These are phyloP conservation scores for Melanotus villosus DNA, from an alignment of 2,888 invertebrate genomes.

Conservation along the genomic window DNA sequence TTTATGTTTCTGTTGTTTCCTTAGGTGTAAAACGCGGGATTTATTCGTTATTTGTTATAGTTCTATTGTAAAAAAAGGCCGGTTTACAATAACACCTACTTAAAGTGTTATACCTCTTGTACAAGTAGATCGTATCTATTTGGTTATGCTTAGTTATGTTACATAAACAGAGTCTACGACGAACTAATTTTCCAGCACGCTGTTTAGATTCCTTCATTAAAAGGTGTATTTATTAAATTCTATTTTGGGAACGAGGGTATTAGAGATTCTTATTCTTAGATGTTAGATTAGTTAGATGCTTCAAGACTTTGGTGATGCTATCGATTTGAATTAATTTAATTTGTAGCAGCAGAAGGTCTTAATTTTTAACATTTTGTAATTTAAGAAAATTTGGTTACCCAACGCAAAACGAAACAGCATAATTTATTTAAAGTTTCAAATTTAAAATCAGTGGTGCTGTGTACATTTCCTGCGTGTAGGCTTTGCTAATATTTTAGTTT, in stretches of 20 bases:
- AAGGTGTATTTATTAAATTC: neutral
- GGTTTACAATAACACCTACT: conserved; percentile 16
- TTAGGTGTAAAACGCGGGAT: conserved; percentile 8
- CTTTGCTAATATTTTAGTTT: too few relatives aligned
- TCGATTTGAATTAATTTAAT: too few relatives aligned
- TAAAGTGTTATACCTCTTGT: neutral
- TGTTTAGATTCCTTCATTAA: neutral
- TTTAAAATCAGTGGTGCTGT: too few relatives aligned
- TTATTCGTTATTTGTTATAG: conserved; percentile 1
- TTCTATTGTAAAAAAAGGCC: neutral
- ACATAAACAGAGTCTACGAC: neutral
- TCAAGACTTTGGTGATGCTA: too few relatives aligned
- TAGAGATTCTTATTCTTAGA: neutral
- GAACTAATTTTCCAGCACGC: neutral
- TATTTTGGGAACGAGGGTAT: neutral
- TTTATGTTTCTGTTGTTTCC: neutral
- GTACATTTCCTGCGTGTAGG: too few relatives aligned
- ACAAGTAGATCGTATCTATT: conserved; percentile 2
- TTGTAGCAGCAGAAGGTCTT: too few relatives aligned
- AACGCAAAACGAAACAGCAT: too few relatives aligned
- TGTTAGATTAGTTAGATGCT: too few relatives aligned
- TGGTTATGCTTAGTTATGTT: neutral
- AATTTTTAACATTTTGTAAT: too few relatives aligned
- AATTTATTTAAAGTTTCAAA: too few relatives aligned
- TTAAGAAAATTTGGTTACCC: too few relatives aligned